Base-by-base conservation (phyloP, 2,888 invertebrate genomes). In the Limnephilus marmoratus region DNA sequence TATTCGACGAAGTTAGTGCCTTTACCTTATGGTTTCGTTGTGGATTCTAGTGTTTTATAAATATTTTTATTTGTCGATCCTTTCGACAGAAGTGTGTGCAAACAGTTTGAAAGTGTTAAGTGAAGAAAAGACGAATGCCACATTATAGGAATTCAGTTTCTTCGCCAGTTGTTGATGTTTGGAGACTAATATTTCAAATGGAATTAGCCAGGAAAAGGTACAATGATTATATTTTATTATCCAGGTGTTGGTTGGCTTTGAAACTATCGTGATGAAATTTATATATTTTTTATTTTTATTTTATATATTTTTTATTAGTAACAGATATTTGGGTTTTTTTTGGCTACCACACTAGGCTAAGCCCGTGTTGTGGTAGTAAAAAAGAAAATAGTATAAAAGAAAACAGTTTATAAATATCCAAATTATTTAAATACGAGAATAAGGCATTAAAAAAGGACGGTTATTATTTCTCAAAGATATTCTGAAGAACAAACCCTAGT, bases 201-300 rank as follows among this genome's bases (percentile, higher is more conserved):
- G 94, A 94, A 93, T 92, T 94, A 90, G 94, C 94, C 87, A 94
- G 94, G 89, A 93, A 94, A 90, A 94, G 94, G 94, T 94, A 92
- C 92, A 93, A 93, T 90, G 90, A 12, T 87, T 45, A 45, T 82
- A 24, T 37, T 85, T 93, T 90, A 89, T 80, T 86, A 37, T 68
- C 68, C n/a, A 7, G 68, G 68, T 68, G n/a, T 68, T 9, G 68
- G 68, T 68, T 68, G 68, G 9, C 68, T n/a, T 68, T 68, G n/a
- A 68, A 68, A 68, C 68, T 68, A 24, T 68, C 24, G 9, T 9
- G 68, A n/a, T 68, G n/a, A 68, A 68, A 24, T 68, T 68, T n/a
- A n/a, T 24, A n/a, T n/a, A n/a, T n/a, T n/a, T n/a, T n/a, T n/a
- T n/a, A n/a, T n/a, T n/a, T n/a, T n/a, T n/a, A n/a, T n/a, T n/a